Conservation (phyloP, 1,140 invertebrate genomes). For the Hycleus phaleratus region DNA sequence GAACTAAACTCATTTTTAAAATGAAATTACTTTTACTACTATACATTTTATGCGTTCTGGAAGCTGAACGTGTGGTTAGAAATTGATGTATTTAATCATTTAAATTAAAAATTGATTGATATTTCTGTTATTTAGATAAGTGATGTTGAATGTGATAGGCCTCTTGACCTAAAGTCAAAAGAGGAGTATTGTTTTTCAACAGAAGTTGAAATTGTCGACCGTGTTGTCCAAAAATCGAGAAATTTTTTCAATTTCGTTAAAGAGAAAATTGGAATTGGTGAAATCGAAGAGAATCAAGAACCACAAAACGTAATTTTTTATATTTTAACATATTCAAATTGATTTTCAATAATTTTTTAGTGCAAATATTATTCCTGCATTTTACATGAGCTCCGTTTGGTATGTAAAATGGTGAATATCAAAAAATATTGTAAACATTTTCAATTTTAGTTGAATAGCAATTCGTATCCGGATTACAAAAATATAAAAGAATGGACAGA, state of each 20-base stretch:
- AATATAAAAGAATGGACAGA: constrained; percentile 24
- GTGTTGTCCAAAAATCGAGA: constrained; percentile 25
- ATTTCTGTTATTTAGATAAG: background rate
- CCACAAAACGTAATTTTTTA: constrained; percentile 1
- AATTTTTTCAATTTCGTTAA: constrained; percentile 30
- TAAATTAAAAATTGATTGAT: background rate
- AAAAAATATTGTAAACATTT: background rate
- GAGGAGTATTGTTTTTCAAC: constrained; percentile 25
- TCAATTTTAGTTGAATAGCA: constrained; percentile 17
- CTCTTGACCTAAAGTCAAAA: constrained; percentile 15
- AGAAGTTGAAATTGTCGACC: constrained; percentile 23
- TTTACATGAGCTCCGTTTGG: background rate
- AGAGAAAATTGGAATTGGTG: constrained; percentile 26
- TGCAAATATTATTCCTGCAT: constrained; percentile 28
- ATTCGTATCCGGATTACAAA: constrained; percentile 21
- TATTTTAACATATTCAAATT: background rate
- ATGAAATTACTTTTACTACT: too few relatives aligned
- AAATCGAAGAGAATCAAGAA: constrained; percentile 18
- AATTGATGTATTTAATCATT: too few relatives aligned
- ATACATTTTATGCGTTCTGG: too few relatives aligned
- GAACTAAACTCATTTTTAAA: too few relatives aligned
- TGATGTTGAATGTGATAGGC: constrained; percentile 17
- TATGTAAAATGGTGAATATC: background rate
- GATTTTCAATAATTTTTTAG: constrained; percentile 21
- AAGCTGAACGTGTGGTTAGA: too few relatives aligned